Evolutionary conservation across 2,888 invertebrate genomes (phyloP).

Genomic region (Metellina segmentata): DNA sequence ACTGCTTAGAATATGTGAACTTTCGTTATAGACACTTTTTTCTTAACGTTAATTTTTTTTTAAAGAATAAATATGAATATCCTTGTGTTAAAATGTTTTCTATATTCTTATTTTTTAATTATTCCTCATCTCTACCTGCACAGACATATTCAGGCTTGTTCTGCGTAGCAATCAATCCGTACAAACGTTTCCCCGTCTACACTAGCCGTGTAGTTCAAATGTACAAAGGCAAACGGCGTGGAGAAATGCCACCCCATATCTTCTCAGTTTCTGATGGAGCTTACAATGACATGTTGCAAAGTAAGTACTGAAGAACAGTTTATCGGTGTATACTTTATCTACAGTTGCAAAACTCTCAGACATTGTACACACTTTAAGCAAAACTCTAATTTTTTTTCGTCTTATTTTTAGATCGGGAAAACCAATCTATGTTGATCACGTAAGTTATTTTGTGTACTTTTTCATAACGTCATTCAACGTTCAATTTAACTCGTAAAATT

Average conservation of each 20-base stretch:
- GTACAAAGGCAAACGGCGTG: conserved; percentile 99
- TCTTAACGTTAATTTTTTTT: too few relatives aligned
- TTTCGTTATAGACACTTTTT: too few relatives aligned
- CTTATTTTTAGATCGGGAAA: conserved; percentile 91
- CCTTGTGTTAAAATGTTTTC: neutral
- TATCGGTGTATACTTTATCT: neutral
- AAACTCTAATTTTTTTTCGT: neutral
- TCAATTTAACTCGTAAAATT: neutral
- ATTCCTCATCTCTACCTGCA: conserved; percentile 31
- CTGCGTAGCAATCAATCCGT: conserved; percentile 99
- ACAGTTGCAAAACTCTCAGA: neutral
- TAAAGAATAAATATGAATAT: too few relatives aligned
- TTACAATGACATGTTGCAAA: conserved; percentile 99
- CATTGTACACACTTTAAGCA: neutral
- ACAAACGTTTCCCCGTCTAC: conserved; percentile 99
- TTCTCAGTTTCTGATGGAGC: conserved; percentile 99
- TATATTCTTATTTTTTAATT: neutral
- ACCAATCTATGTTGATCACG: conserved; percentile 99
- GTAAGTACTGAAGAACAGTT: conserved; percentile 82
- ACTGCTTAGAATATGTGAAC: too few relatives aligned
- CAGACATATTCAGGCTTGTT: conserved; percentile 99
- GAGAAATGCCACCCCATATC: conserved; percentile 99
- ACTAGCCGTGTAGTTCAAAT: conserved; percentile 97
- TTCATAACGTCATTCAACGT: neutral
- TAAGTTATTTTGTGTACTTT: conserved; percentile 84